Percentiles rank a stretch among this genome's conserved stretches.
Conservation (phyloP, 2,888 invertebrate genomes). For the Xanthia icteritia region DNA sequence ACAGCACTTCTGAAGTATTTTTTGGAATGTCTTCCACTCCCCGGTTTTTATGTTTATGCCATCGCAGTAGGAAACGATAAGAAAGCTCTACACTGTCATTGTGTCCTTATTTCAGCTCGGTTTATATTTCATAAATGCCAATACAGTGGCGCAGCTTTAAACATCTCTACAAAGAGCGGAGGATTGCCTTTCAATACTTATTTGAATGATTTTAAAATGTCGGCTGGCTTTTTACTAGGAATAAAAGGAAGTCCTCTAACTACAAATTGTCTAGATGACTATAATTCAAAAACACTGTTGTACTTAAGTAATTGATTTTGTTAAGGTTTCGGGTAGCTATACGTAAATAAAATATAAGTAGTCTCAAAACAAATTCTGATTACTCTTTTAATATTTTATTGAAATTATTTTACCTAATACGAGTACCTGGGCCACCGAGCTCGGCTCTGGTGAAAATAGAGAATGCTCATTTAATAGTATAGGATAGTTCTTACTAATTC, state of each 20-base stretch:
- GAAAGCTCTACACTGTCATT: constrained; percentile 36
- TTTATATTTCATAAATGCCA: constrained; percentile 52
- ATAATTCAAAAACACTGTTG: neutral
- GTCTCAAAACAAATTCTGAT: no score
- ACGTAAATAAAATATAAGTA: neutral
- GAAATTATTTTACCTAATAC: neutral
- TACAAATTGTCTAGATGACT: constrained; percentile 20
- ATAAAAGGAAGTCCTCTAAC: constrained; percentile 31
- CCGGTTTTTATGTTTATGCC: constrained; percentile 46
- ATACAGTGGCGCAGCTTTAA: constrained; percentile 32
- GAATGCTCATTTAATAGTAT: no score
- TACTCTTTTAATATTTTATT: neutral
- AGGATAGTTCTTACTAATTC: no score
- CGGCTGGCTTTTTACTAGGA: constrained; percentile 15
- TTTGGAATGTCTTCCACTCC: constrained; percentile 11
- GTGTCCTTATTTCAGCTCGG: constrained; percentile 34
- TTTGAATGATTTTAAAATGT: constrained; percentile 47
- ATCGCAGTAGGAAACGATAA: constrained; percentile 37
- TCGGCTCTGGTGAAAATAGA: no score
- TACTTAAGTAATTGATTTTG: neutral
- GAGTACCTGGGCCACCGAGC: no score
- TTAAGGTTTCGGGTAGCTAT: neutral
- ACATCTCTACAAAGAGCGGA: constrained; percentile 26
- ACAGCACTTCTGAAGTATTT: constrained; percentile 21
- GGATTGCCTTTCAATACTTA: constrained; percentile 40